Base-by-base conservation (phyloP, 2,888 invertebrate species). In the Orchestes rusci region DNA sequence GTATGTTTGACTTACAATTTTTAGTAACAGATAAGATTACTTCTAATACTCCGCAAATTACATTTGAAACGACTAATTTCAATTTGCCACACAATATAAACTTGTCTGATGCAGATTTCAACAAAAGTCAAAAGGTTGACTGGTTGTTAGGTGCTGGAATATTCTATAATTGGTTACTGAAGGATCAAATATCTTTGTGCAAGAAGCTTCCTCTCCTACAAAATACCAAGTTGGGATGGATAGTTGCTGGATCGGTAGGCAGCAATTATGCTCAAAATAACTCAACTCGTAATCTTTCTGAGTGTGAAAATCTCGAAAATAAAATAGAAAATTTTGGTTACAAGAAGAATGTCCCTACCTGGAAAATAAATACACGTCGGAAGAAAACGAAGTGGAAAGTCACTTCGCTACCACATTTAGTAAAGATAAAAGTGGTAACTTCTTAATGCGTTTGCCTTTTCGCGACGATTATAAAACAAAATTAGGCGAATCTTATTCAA, bases 371-470 rank as follows among this genome's bases (percentile, higher is more conserved):
- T 18, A 20, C 8, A 40, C 38, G 12, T 17, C 18, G 13, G 42
- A 36, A n/a, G n/a, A n/a, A n/a, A n/a, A n/a, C n/a, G n/a, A n/a
- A n/a, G n/a, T n/a, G n/a, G n/a, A n/a, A n/a, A n/a, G n/a, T n/a
- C n/a, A n/a, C n/a, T n/a, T n/a, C n/a, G n/a, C n/a, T n/a, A n/a
- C n/a, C n/a, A n/a, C 42, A 1, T 42, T 42, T 8, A 46, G 4
- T 4, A 18, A 39, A 23, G 39, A 45, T 16, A 13, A 2, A 2
- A 17, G 31, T 13, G 45, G 45, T 8, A 16, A 31, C 8, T 48
- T 41, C 30, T 16, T 40, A 16, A 45, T 39, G 5, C 13, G 32
- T 8, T 8, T 48, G 8, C 45, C 44, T 30, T 29, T 28, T 13
- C 17, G 34, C 7, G 3, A 34, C 17, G 17, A 34, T 16, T 2